Base-by-base conservation (phyloP, 2,888 invertebrate species). In the Drosophila aldrichi region DNA sequence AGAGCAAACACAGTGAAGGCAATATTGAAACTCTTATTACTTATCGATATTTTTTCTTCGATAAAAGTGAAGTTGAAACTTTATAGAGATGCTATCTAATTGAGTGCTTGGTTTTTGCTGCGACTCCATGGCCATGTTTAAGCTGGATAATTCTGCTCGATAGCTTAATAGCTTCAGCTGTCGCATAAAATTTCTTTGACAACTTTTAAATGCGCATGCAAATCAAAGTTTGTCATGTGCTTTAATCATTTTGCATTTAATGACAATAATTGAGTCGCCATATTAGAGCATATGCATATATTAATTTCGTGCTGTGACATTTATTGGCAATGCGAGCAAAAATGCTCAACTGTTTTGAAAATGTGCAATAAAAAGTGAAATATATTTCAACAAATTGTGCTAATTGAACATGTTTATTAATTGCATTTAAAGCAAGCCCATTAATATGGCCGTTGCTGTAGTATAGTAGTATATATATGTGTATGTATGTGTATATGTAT, bases 391-490 rank as follows among this genome's bases (percentile, higher is more conserved):
- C 18, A 49, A 49, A 32, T 32, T 29, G 48, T 49, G 48, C 18
- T 44, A 56, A 20, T 56, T 20, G 7, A 29, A 44, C 32, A 22
- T 12, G 20, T 34, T 44, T 44, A 56, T 52, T 56, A n/a, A 44
- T 44, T 22, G 20, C 18, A n/a, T 44, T 56, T 32, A 12, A n/a
- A 57, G 32, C n/a, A 46, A 36, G 22, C 44, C 57, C 44, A 57
- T 57, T 46, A 22, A 57, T 46, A 34, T 57, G 57, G 36, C 8
- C 36, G 18, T 14, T 25, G 44, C 43, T 57, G 57, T 57, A n/a
- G n/a, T n/a, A n/a, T n/a, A n/a, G n/a, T n/a, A n/a, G n/a, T n/a
- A n/a, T n/a, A n/a, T n/a, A n/a, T n/a, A n/a, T n/a, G n/a, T n/a
- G n/a, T n/a, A 38, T 38, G 14, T 38, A 38, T 36, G 4, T 16